Base-by-base conservation (phyloP, 2,113 vertebrate genomes). In the Ellobius talpinus region DNA sequence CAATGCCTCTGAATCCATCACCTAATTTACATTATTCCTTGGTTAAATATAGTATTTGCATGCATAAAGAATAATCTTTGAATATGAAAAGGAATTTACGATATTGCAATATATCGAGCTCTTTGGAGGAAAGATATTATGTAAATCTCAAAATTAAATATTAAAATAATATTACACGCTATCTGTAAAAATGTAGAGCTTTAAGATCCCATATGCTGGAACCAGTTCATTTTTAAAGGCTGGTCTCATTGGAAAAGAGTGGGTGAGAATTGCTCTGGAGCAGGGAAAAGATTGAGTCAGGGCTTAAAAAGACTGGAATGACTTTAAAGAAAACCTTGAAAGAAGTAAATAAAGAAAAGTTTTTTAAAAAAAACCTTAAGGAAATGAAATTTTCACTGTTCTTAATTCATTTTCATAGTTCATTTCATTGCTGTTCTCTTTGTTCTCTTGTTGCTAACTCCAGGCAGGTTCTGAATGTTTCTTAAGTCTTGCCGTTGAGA, bases 121-220 rank as follows among this genome's bases (percentile, higher is more conserved):
- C 97, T 97, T 97, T 97, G 97, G 97, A 97, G 97, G 94, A 97
- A 97, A 97, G 98, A 98, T 98, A 98, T 97, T 98, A 98, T 98
- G 98, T 97, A 98, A 98, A 98, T 98, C 97, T 97, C 96, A 98
- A 97, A 97, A 98, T 98, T 98, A 98, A 98, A 98, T 98, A 98
- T 98, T 98, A 98, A 98, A 98, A 98, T 92, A 98, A 98, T 98
- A 97, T 98, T 95, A 95, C 91, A 95, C 42, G 33, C 97, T 95
- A 95, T 95, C 95, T 97, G 63, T 97, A 95, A 97, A 98, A 97
- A 97, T 96, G 96, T 97, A 95, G 95, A 92, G 91, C 61, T 82
- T 95, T 97, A 97, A 94, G 89, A 98, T 97, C 82, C 94, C 92
- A 97, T 96, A 96, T 97, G 95, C 94, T 97, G 70, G 90, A 97